phyloP scores from a whole-genome alignment of 2,113 vertebrate genomes.

The Sorex araneus region DNA sequence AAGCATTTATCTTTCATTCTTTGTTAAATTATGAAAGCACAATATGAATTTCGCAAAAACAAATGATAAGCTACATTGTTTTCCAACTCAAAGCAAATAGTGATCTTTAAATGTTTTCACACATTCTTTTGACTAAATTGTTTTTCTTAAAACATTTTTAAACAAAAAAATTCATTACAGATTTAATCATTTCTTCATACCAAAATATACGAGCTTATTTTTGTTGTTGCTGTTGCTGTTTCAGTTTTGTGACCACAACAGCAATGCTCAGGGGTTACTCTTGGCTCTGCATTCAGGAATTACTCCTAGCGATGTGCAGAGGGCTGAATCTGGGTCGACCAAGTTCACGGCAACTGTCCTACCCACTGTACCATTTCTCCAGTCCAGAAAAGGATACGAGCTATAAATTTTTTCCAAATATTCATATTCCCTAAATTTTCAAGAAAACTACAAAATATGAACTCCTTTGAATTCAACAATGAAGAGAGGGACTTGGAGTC shows the following conservation, averaged over 20 bases:
- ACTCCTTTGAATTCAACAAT: conserved; percentile 33
- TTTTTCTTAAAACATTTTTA: conserved; percentile 54
- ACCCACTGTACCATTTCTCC: too few relatives aligned
- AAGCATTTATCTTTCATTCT: not conserved
- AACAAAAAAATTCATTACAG: conserved; percentile 31
- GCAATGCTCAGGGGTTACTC: too few relatives aligned
- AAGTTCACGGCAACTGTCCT: too few relatives aligned
- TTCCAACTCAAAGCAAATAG: conserved; percentile 54
- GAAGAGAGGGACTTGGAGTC: not conserved
- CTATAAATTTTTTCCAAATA: conserved; percentile 23
- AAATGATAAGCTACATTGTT: conserved; percentile 3
- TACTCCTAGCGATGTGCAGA: too few relatives aligned
- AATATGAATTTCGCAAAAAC: conserved; percentile 25
- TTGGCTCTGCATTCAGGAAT: too few relatives aligned
- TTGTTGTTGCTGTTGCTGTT: too few relatives aligned
- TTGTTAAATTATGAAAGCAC: conserved; percentile 35
- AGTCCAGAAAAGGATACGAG: too few relatives aligned
- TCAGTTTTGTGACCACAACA: too few relatives aligned
- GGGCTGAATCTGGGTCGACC: too few relatives aligned
- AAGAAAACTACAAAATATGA: conserved; percentile 9
- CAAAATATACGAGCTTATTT: not conserved
- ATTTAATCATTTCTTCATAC: conserved; percentile 48
- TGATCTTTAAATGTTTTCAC: not conserved
- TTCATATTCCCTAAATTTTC: conserved; percentile 45
- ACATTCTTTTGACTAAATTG: conserved; percentile 16